Conservation (phyloP, 1,140 invertebrate species). For the Harpegnathos saltator region DNA sequence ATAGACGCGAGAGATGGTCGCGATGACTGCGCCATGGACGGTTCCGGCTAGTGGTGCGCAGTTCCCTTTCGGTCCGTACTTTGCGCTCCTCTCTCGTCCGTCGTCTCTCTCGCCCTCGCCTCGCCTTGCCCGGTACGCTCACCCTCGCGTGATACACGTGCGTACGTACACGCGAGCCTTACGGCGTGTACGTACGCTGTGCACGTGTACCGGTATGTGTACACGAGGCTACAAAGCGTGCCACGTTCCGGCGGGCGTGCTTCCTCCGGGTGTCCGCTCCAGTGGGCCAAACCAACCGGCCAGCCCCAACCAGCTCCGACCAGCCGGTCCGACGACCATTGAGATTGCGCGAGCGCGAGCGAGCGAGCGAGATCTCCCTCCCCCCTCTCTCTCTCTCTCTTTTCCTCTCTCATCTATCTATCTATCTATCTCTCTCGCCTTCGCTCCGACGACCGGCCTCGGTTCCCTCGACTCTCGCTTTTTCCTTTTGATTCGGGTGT, state of each 20-base stretch:
- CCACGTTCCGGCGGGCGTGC: constrained; percentile 85
- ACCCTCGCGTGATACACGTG: constrained; percentile 61
- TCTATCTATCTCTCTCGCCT: too few relatives aligned
- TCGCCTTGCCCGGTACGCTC: constrained; percentile 63
- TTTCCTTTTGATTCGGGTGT: constrained; percentile 77
- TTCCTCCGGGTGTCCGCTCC: constrained; percentile 86
- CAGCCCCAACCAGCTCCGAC: constrained; percentile 79
- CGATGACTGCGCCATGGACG: constrained; percentile 83
- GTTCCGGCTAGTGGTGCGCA: constrained; percentile 86
- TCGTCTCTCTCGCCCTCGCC: constrained; percentile 62
- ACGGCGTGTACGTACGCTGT: constrained; percentile 52
- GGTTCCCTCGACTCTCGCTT: constrained; percentile 73
- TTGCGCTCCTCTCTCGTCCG: constrained; percentile 62
- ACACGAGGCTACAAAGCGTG: constrained; percentile 83
- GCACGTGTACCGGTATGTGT: constrained; percentile 74
- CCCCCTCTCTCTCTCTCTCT: constrained; percentile 65
- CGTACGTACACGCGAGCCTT: constrained; percentile 53
- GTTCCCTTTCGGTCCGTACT: constrained; percentile 81
- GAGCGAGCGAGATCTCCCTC: too few relatives aligned
- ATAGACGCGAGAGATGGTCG: constrained; percentile 83
- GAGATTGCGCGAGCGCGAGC: constrained; percentile 74
- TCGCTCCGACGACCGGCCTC: constrained; percentile 61
- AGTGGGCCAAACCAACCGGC: constrained; percentile 85
- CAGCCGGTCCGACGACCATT: constrained; percentile 78
- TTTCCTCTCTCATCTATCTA: too few relatives aligned